phyloP scores from a whole-genome alignment of 2,888 invertebrate species.

The Brenthis daphne region DNA sequence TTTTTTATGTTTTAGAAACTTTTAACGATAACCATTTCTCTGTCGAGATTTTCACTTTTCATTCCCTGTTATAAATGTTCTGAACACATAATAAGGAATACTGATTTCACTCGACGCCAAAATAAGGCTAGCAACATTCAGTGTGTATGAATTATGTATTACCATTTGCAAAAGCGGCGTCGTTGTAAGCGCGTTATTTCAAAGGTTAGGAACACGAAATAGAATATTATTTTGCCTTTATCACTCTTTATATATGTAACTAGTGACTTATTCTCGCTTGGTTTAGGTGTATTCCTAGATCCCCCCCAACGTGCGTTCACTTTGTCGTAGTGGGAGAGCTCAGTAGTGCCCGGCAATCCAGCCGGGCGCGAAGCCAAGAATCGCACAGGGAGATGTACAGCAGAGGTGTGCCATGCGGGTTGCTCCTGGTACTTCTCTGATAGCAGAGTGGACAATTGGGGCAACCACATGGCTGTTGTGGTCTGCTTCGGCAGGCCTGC shows the following conservation, averaged over 20 bases:
- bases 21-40: conserved; percentile 18
- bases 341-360: no score
- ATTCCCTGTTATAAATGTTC: conserved; percentile 28
- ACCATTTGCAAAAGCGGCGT: conserved; percentile 34
- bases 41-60: conserved; percentile 8
- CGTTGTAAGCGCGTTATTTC: conserved; percentile 28
- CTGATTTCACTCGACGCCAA: conserved; percentile 33
- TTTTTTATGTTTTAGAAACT: neutral
- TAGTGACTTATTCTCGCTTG: neutral
- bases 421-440: no score
- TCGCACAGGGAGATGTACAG: no score
- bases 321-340: no score
- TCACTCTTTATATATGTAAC: neutral
- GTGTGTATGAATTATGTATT: conserved; percentile 39
- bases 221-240: conserved; percentile 8
- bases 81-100: conserved; percentile 35
- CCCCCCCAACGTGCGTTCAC: no score
- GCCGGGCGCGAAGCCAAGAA: no score
- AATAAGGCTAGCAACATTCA: conserved; percentile 37
- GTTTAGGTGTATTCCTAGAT: no score
- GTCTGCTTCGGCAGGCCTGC: no score
- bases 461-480: no score
- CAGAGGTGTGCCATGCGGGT: no score
- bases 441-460: no score
- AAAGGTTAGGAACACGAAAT: conserved; percentile 22